A percentile compares a stretch with the other conserved stretches of the same genome.
These are phyloP conservation scores for Darevskia nairensis DNA, from an alignment of 2,797 vertebrate genomes.

Conservation along the genomic window DNA sequence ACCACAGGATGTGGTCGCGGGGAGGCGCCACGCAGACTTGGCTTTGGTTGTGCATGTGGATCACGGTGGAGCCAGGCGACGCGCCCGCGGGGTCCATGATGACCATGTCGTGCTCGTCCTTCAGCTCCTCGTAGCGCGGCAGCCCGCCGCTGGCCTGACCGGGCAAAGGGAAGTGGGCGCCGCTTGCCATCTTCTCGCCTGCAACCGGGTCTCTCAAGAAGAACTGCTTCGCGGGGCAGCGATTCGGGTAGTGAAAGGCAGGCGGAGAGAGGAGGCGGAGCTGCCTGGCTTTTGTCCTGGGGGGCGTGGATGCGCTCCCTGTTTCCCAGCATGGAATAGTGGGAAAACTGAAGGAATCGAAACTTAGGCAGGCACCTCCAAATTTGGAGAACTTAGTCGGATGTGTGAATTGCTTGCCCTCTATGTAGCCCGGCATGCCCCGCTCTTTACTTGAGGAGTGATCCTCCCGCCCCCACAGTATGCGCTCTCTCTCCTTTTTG, in stretches of 20 bases:
- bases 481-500: too few species aligned
- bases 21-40: neutral
- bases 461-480: too few species aligned
- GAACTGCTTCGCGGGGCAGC: neutral
- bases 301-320: too few species aligned
- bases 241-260: neutral
- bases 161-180: conserved; percentile 60
- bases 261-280: neutral
- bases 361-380: neutral
- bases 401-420: too few species aligned
- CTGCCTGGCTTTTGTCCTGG: neutral
- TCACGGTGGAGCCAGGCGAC: conserved; percentile 16
- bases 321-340: too few species aligned
- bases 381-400: too few species aligned
- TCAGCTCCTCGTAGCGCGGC: conserved; percentile 39
- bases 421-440: too few species aligned
- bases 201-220: neutral
- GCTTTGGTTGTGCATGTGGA: conserved; percentile 31
- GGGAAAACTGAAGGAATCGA: neutral
- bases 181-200: conserved; percentile 33
- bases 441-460: too few species aligned
- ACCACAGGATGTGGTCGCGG: conserved; percentile 79
- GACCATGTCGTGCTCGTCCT: neutral
- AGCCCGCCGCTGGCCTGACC: conserved; percentile 30
- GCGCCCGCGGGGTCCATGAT: fast-evolving